These are phyloP conservation scores for Carassius carassius DNA, from an alignment of 2,113 vertebrate genomes.

Conservation along the genomic window DNA sequence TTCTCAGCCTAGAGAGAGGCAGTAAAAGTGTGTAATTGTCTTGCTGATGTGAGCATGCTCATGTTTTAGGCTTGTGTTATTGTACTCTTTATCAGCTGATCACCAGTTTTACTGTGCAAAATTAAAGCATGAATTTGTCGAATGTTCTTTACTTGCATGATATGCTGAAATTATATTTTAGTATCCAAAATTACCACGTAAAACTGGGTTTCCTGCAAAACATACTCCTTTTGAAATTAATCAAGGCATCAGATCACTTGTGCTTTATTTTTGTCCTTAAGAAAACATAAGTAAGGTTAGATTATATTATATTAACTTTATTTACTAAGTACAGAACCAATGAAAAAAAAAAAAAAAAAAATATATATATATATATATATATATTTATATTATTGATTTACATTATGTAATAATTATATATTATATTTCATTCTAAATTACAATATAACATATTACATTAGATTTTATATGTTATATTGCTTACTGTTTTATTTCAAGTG, in stretches of 20 bases:
- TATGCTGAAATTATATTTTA: constrained; percentile 11
- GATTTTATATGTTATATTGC: too few species aligned
- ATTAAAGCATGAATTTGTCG: not conserved
- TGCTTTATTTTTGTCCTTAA: not conserved
- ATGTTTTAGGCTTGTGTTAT: constrained; percentile 41
- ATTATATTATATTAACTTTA: not conserved
- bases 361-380: too few species aligned
- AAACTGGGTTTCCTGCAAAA: constrained; percentile 11
- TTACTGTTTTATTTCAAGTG: too few species aligned
- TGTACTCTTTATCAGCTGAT: constrained; percentile 37
- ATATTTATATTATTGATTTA: too few species aligned
- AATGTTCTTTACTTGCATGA: constrained; percentile 20
- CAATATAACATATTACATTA: too few species aligned
- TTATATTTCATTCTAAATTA: too few species aligned
- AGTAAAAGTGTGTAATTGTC: constrained; percentile 32
- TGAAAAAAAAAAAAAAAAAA: too few species aligned
- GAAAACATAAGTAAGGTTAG: not conserved
- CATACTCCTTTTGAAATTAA: constrained; percentile 1
- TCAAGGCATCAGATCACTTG: not conserved
- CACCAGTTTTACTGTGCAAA: not conserved
- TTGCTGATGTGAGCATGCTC: constrained; percentile 35
- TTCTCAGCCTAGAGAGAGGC: constrained; percentile 30
- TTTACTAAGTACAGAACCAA: not conserved
- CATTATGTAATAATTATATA: too few species aligned
- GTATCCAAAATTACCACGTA: not conserved